Conservation (phyloP, 2,888 invertebrate species). For the Thymelicus lineola region DNA sequence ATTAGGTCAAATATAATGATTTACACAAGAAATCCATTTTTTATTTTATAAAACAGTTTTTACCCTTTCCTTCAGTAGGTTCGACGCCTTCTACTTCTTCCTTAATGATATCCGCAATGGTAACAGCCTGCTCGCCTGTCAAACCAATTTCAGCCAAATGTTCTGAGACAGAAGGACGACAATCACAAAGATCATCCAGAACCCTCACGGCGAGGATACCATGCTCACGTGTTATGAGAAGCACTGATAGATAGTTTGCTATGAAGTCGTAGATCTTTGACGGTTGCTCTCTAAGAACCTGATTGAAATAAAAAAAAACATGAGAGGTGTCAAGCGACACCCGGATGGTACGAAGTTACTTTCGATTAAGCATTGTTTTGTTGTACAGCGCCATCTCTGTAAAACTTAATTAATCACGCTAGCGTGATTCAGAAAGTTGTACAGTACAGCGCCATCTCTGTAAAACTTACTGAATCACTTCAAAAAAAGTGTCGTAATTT, state of each 20-base stretch:
- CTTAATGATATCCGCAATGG: conserved; percentile 64
- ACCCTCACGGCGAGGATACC: conserved; percentile 72
- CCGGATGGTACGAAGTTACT: no score
- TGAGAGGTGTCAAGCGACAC: no score
- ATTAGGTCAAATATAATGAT: neutral
- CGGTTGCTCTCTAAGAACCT: conserved; percentile 90
- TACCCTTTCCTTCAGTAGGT: conserved; percentile 66
- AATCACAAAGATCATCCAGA: conserved; percentile 76
- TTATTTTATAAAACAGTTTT: neutral
- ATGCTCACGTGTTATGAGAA: conserved; percentile 88
- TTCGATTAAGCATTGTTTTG: no score
- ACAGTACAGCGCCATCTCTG: no score
- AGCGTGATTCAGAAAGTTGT: no score
- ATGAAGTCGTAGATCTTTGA: conserved; percentile 87
- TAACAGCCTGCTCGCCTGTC: conserved; percentile 47
- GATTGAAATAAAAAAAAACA: neutral
- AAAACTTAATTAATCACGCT: no score
- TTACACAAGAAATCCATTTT: neutral
- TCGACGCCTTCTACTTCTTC: conserved; percentile 62
- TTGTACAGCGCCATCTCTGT: no score
- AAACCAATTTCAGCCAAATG: conserved; percentile 66
- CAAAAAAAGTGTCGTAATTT: no score
- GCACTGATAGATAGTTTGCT: conserved; percentile 89
- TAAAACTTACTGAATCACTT: no score
- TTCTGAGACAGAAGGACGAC: conserved; percentile 67